Conservation (phyloP, 2,888 invertebrate genomes). For the Platerodrilus igneus region DNA sequence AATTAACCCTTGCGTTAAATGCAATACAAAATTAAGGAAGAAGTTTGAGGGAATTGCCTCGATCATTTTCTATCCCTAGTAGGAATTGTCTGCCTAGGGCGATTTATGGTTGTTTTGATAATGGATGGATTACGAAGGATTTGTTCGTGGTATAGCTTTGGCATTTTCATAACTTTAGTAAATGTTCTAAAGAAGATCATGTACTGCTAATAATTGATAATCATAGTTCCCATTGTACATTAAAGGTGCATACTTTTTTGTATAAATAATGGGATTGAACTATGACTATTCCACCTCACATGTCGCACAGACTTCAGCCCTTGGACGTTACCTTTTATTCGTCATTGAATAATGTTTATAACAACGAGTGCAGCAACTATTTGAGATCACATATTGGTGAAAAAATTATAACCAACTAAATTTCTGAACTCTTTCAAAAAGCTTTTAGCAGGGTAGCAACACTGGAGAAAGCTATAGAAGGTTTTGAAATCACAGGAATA, state of each 20-base stretch:
- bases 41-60: too few species aligned
- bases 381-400: slow-evolving; percentile 26
- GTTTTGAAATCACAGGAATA: slow-evolving; percentile 13
- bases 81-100: too few species aligned
- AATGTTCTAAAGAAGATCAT: slow-evolving; percentile 8
- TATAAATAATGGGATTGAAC: too few species aligned
- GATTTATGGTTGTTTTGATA: too few species aligned
- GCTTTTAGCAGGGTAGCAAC: slow-evolving; percentile 17
- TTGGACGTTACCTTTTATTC: slow-evolving; percentile 32
- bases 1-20: too few species aligned
- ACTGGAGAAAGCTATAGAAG: slow-evolving; percentile 7
- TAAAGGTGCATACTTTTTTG: too few species aligned
- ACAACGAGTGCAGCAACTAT: slow-evolving; percentile 31
- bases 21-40: too few species aligned
- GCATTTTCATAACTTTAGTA: too few species aligned
- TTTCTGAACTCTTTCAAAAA: slow-evolving; percentile 31
- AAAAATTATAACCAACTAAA: slow-evolving; percentile 28
- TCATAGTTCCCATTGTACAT: too few species aligned
- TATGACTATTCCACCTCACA: slow-evolving; percentile 28
- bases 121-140: too few species aligned
- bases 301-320: slow-evolving; percentile 32
- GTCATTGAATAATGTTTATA: slow-evolving; percentile 33
- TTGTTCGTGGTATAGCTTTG: too few species aligned
- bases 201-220: not conserved
- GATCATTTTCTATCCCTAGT: too few species aligned